Base-by-base conservation (phyloP, 2,888 invertebrate species). In the Tanytarsus gracilentus region DNA sequence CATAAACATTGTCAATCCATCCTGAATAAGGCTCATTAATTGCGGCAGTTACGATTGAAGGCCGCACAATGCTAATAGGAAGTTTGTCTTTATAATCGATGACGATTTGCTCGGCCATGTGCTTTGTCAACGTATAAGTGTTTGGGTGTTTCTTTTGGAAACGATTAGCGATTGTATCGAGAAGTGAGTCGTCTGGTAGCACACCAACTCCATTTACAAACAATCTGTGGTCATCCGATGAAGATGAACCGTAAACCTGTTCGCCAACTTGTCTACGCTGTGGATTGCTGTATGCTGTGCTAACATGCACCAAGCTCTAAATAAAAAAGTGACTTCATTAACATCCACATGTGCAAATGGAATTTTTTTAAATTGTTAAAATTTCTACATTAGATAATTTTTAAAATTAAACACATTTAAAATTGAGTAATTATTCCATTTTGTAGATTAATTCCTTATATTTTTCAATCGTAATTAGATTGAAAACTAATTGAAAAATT, bases 201-300 rank as follows among this genome's bases (percentile, higher is more conserved):
- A 79, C 77, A 65, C 79, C 78, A 50, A 82, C 75, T 66, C 82
- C 82, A 48, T 79, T 75, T 2, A 85, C 74, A 62, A 85, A 78
- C 62, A 77, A 75, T 61, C 80, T 77, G 23, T 82, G 82, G 64
- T 85, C 81, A 59, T 71, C 68, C 0, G 70, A 69, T 36, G 80
- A 79, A 0, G 81, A 74, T 0, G 83, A 79, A 9, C 86, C 84
- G 71, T 97, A 97, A 36, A 95, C 85, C 7, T 79, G 76, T 71
- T 96, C 95, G 58, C 87, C 86, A 23, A 96, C 85, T 66, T 83
- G 80, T 11, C 79, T 76, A 56, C 83, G 80, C 62, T 95, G 90
- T 48, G 96, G 92, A 76, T 97, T 97, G 69, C 95, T 91, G 75
- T 93, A 98, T 0, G 97, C 97, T 0, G 97, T 97, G 0, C 95